A percentile compares a stretch with the other conserved stretches of the same genome.
Conservation (phyloP, 2,888 invertebrate species). For the Spisula subtruncata region DNA sequence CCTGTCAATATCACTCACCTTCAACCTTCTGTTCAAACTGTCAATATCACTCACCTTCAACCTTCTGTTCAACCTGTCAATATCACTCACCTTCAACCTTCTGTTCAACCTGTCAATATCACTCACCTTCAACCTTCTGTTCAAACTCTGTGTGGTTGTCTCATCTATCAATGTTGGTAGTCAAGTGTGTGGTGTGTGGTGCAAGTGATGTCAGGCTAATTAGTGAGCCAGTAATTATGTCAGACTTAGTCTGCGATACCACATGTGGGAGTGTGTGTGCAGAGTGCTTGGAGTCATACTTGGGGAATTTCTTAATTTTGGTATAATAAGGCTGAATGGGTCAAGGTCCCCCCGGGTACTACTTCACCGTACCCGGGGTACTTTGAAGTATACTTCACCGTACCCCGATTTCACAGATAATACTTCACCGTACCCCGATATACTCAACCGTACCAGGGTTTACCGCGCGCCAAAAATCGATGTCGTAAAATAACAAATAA, state of each 20-base stretch:
- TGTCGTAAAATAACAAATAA: too few species aligned
- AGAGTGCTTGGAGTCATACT: neutral
- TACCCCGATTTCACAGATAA: too few species aligned
- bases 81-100: neutral
- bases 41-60: too few species aligned
- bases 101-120: neutral
- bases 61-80: neutral
- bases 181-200: neutral
- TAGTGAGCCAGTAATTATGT: neutral
- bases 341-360: too few species aligned
- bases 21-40: neutral
- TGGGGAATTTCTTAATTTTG: too few species aligned
- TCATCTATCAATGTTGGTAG: neutral
- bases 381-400: too few species aligned
- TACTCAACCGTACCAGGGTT: too few species aligned
- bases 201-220: neutral
- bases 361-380: too few species aligned
- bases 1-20: neutral
- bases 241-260: neutral
- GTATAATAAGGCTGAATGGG: too few species aligned
- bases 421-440: too few species aligned
- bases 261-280: neutral
- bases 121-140: neutral
- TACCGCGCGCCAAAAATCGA: too few species aligned
- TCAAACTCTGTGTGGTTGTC: neutral